Evolutionary conservation across 2,888 invertebrate genomes (phyloP).

Genomic region (Ophonus ardosiacus): DNA sequence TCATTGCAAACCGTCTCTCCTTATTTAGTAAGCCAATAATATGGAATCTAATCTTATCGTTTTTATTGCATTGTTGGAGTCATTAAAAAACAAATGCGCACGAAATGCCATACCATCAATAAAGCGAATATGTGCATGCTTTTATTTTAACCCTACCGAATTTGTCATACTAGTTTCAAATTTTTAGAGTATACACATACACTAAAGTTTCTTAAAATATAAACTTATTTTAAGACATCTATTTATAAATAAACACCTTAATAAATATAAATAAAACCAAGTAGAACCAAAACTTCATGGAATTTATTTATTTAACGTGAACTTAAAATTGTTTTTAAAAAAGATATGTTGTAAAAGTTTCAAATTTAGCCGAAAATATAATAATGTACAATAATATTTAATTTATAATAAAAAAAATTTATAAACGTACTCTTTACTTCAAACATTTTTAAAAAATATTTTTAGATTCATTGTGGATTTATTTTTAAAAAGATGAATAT

Average conservation of each 20-base stretch:
- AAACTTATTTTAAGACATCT: neutral
- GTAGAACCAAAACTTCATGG: too few relatives aligned
- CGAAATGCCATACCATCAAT: conserved; percentile 4
- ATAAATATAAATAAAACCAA: too few relatives aligned
- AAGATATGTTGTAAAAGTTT: neutral
- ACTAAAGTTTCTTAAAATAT: neutral
- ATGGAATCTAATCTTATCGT: conserved; percentile 16
- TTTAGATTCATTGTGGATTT: neutral
- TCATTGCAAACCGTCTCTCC: conserved; percentile 3
- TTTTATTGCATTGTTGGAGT: conserved; percentile 5
- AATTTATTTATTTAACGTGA: too few relatives aligned
- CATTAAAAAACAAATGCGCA: conserved; percentile 16
- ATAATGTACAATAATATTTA: neutral
- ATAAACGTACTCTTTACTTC: neutral
- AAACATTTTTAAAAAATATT: neutral
- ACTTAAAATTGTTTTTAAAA: too few relatives aligned
- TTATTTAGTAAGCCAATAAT: neutral
- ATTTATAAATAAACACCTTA: too few relatives aligned
- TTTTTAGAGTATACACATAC: neutral
- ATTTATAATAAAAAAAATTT: neutral
- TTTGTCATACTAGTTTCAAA: neutral
- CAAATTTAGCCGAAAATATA: neutral
- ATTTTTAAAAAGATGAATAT: neutral
- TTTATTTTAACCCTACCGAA: neutral
- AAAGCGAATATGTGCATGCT: neutral